A percentile compares a stretch with the other conserved stretches of the same genome.
Evolutionary conservation across 2,888 invertebrate genomes (phyloP).

Genomic region (Patella caerulea): DNA sequence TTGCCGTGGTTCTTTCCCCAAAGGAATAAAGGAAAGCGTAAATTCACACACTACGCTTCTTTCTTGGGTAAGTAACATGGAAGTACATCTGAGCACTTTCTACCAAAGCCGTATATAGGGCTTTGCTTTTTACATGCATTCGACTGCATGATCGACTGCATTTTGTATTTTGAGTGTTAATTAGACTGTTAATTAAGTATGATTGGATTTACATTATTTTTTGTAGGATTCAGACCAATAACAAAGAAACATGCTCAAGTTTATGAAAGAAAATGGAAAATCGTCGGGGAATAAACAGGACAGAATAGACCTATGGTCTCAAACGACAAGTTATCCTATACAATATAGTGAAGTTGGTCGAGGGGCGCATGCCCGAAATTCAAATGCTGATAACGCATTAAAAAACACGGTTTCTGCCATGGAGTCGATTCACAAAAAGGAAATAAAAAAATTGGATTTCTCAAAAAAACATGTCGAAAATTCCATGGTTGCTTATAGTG

Average conservation of each 20-base stretch:
- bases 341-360: slow-evolving; percentile 22
- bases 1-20: too few relatives aligned
- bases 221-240: too few relatives aligned
- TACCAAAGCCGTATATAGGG: too few relatives aligned
- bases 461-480: slow-evolving; percentile 15
- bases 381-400: slow-evolving; percentile 1
- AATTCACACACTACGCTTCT: too few relatives aligned
- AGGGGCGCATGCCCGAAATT: slow-evolving; percentile 11
- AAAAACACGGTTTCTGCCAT: slow-evolving; percentile 8
- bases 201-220: too few relatives aligned
- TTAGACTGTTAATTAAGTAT: too few relatives aligned
- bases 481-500: slow-evolving; percentile 30
- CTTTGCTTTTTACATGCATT: too few relatives aligned
- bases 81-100: too few relatives aligned
- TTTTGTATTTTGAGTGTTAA: too few relatives aligned
- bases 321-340: slow-evolving; percentile 23
- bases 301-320: slow-evolving; percentile 17
- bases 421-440: slow-evolving; percentile 26
- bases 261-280: slow-evolving; percentile 2
- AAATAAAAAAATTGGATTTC: slow-evolving; percentile 12
- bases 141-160: too few relatives aligned
- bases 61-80: too few relatives aligned
- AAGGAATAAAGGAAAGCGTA: too few relatives aligned
- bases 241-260: not conserved
- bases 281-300: not conserved